Evolutionary conservation across 2,888 invertebrate species (phyloP), one percentile per base, ranked within the genome.

Genomic region (Eurytoma adleriae): DNA sequence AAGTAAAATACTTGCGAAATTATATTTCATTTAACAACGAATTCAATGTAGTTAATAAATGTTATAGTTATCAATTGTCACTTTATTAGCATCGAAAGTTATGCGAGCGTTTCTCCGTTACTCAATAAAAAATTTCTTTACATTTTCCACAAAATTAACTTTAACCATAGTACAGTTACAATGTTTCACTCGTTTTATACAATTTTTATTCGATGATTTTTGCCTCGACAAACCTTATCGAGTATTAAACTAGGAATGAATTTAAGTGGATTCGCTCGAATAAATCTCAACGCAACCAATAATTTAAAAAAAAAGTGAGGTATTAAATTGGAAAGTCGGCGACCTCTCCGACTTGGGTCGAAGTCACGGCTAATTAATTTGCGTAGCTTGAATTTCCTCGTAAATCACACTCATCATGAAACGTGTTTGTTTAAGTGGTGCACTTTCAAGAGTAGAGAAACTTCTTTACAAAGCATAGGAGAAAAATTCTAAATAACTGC

Each of bases 351-450:
- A 40, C 40, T 40, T 7, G 70, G 20, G 52, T 52, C 16, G n/a
- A 16, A 52, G 74, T 74, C 74, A 57, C 57, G 74, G 27, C 66
- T 74, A 66, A 74, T 74, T 74, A 74, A 74, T 74, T 74, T 24
- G 48, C 66, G 57, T 74, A 56, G 66, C 40, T 57, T 20, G 40
- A 73, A 67, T 64, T 66, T 66, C 66, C 48, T 66, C 48, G 57
- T 74, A 66, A 74, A 66, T 57, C 40, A 30, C 62, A 64, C 48
- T 64, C 48, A 48, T 64, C 48, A 18, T 61, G 30, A 0, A 12
- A 18, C 18, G 62, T 57, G 30, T 20, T 20, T n/a, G 66, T 18
- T 20, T 40, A 62, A 73, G 48, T 73, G 40, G 74, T 64, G 66
- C 74, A 67, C 74, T 74, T 66, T 74, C 66, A 16, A 67, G 64